Evolutionary conservation across 2,113 vertebrate genomes (phyloP).

Genomic region (Hippocampus abdominalis): DNA sequence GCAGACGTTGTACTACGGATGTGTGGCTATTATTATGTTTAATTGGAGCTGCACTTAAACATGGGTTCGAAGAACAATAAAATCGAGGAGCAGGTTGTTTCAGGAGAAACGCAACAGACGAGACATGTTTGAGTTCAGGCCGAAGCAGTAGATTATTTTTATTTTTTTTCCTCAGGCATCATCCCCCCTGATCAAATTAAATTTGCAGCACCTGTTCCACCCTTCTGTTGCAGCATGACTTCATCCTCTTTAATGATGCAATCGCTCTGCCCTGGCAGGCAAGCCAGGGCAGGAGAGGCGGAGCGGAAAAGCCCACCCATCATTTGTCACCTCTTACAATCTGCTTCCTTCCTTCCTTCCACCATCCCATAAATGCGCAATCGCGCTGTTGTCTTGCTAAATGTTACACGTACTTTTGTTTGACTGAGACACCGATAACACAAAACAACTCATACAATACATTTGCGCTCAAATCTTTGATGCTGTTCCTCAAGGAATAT

Average conservation of each 20-base stretch:
- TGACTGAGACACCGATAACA: background rate
- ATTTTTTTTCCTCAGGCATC: slow-evolving; percentile 46
- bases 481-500: too few species aligned
- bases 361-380: slow-evolving; percentile 12
- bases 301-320: slow-evolving; percentile 46
- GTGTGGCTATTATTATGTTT: slow-evolving; percentile 13
- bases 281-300: slow-evolving; percentile 38
- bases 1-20: slow-evolving; percentile 16
- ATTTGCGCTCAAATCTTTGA: background rate
- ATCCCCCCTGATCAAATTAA: slow-evolving; percentile 54
- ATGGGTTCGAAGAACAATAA: slow-evolving; percentile 6
- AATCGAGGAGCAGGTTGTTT: slow-evolving; percentile 6
- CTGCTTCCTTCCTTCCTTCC: slow-evolving; percentile 24
- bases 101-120: slow-evolving; percentile 18
- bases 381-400: background rate
- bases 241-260: slow-evolving; percentile 75
- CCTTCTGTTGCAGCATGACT: slow-evolving; percentile 73
- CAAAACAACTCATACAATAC: background rate
- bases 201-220: slow-evolving; percentile 70
- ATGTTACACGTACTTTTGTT: background rate
- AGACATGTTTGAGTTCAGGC: slow-evolving; percentile 17
- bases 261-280: slow-evolving; percentile 58
- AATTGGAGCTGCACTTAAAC: slow-evolving; percentile 25
- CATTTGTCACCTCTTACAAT: slow-evolving; percentile 57
- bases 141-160: slow-evolving; percentile 17